Percentiles rank a stretch among this genome's conserved stretches.
phyloP scores from a whole-genome alignment of 2,888 invertebrate genomes.

The Cerastis rubricosa region DNA sequence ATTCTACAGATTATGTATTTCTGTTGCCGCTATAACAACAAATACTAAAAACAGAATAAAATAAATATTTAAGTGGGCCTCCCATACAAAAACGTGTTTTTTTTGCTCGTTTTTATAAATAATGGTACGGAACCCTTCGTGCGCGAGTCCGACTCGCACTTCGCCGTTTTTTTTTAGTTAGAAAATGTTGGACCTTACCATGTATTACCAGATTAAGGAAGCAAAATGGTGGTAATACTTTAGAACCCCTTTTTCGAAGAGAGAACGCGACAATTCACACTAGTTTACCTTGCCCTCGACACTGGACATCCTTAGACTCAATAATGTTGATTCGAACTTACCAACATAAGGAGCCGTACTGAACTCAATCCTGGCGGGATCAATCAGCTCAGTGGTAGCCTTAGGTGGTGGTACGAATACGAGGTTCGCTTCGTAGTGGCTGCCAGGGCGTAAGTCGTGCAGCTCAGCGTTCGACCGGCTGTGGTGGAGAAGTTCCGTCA shows the following conservation, averaged over 20 bases:
- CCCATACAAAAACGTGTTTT: too few species aligned
- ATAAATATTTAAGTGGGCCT: too few species aligned
- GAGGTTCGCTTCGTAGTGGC: conserved; percentile 95
- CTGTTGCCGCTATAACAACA: too few species aligned
- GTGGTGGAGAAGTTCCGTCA: conserved; percentile 95
- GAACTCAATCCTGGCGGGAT: conserved; percentile 93
- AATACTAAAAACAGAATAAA: too few species aligned
- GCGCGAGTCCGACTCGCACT: too few species aligned
- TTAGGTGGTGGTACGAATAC: conserved; percentile 96
- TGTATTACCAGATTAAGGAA: neutral
- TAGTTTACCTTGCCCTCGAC: neutral
- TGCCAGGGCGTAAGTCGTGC: conserved; percentile 94
- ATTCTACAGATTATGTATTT: too few species aligned
- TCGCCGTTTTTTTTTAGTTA: too few species aligned
- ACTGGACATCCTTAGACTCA: neutral
- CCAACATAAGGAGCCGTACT: conserved; percentile 93
- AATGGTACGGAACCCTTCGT: too few species aligned
- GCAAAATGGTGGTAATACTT: neutral
- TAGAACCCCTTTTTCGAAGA: neutral
- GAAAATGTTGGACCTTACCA: too few species aligned
- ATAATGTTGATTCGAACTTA: conserved; percentile 73
- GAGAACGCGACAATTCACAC: neutral
- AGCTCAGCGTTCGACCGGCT: conserved; percentile 95
- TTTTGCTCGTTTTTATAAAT: too few species aligned
- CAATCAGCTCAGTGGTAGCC: conserved; percentile 94